phyloP scores from a whole-genome alignment of 2,113 vertebrate genomes.

The Eubucco bourcierii region DNA sequence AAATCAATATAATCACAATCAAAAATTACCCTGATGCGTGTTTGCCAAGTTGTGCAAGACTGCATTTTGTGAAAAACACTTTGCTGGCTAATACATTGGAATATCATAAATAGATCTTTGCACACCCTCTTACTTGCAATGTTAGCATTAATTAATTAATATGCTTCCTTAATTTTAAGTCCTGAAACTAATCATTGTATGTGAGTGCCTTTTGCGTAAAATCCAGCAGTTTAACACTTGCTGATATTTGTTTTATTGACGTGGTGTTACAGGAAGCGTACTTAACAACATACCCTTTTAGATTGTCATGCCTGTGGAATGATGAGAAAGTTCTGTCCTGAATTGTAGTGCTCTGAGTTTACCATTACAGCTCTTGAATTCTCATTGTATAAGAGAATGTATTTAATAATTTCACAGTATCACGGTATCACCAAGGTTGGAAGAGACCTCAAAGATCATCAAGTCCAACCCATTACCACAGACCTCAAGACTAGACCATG shows the following conservation, averaged over 20 bases:
- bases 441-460: too few species aligned
- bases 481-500: too few species aligned
- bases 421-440: too few species aligned
- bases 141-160: background rate
- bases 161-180: background rate
- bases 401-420: background rate
- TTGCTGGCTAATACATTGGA: background rate
- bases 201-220: background rate
- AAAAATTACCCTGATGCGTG: conserved; percentile 2
- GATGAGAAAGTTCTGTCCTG: background rate
- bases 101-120: background rate
- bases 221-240: background rate
- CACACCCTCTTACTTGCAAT: background rate
- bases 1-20: background rate
- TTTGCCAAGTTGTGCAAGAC: background rate
- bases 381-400: background rate
- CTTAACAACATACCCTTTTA: background rate
- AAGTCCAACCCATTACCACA: too few species aligned
- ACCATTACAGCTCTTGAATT: background rate
- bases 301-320: background rate
- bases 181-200: background rate
- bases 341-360: background rate
- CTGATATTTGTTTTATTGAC: background rate
- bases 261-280: background rate
- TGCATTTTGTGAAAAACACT: background rate